Percentiles rank a stretch among this genome's conserved stretches.
phyloP scores from a whole-genome alignment of 2,888 invertebrate genomes.

The Monochamus alternatus region DNA sequence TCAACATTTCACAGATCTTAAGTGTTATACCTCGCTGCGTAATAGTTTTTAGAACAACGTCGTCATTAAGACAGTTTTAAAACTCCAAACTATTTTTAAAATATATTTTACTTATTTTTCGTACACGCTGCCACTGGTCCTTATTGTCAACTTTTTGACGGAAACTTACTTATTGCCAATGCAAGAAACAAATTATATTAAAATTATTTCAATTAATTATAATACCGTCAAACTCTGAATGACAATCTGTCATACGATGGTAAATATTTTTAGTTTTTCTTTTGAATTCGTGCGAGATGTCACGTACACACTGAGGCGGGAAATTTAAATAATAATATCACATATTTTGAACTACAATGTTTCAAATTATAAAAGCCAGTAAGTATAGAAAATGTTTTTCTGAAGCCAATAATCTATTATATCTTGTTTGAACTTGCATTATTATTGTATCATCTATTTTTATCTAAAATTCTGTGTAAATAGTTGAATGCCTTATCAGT shows the following conservation, averaged over 20 bases:
- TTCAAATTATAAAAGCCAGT: too few relatives aligned
- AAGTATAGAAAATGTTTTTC: too few relatives aligned
- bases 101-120: not conserved
- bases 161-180: conserved; percentile 19
- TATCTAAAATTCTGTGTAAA: too few relatives aligned
- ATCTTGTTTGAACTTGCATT: too few relatives aligned
- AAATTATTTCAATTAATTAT: conserved; percentile 10
- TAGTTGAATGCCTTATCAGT: too few relatives aligned
- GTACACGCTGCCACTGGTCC: conserved; percentile 16
- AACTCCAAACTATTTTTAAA: not conserved
- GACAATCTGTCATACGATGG: not conserved
- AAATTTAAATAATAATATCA: not conserved
- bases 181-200: conserved; percentile 8
- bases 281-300: conserved; percentile 26
- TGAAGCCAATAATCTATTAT: too few relatives aligned
- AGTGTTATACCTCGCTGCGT: not conserved
- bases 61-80: not conserved
- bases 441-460: too few relatives aligned
- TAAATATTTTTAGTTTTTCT: conserved; percentile 24
- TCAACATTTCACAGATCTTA: not conserved
- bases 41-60: not conserved
- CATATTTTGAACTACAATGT: not conserved
- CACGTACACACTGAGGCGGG: conserved; percentile 33
- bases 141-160: conserved; percentile 28
- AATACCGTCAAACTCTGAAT: not conserved